Conservation (phyloP, 2,888 invertebrate genomes). For the Drosophila ochracea region DNA sequence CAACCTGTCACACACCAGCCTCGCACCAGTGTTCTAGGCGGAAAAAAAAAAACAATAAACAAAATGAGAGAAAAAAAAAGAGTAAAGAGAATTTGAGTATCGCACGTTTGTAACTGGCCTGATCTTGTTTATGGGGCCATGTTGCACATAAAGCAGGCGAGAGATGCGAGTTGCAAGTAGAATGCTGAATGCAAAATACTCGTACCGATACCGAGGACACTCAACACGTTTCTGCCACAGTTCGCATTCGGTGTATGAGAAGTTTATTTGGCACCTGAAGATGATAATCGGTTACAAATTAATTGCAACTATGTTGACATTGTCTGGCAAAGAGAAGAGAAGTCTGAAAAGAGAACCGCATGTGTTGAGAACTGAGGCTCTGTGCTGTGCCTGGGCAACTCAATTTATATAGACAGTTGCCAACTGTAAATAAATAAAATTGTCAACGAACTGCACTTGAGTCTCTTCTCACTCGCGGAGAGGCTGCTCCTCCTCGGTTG, state of each 20-base stretch:
- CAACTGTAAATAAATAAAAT: constrained; percentile 82
- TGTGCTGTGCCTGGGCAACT: constrained; percentile 38
- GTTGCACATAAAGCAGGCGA: constrained; percentile 78
- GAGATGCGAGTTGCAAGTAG: constrained; percentile 32
- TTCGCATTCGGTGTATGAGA: constrained; percentile 65
- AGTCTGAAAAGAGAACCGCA: constrained; percentile 11
- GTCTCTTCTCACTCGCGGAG: constrained; percentile 12
- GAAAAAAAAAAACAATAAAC: constrained; percentile 8
- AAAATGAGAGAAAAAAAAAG: not conserved
- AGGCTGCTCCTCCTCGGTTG: constrained; percentile 9
- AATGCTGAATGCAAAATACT: constrained; percentile 60
- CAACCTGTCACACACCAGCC: constrained; percentile 60
- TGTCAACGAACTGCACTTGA: constrained; percentile 76
- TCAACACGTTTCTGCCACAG: constrained; percentile 67
- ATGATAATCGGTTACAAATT: constrained; percentile 85
- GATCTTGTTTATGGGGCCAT: constrained; percentile 78
- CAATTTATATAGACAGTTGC: constrained; percentile 80
- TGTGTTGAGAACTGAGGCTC: constrained; percentile 9
- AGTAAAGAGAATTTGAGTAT: constrained; percentile 41
- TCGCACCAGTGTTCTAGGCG: constrained; percentile 26
- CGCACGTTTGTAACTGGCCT: constrained; percentile 59
- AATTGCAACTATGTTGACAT: constrained; percentile 84
- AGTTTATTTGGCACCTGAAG: constrained; percentile 85
- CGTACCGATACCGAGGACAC: constrained; percentile 69
- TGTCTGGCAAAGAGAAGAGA: constrained; percentile 43